Base-by-base conservation (phyloP, 2,113 vertebrate species). In the Nothocercus julius region DNA sequence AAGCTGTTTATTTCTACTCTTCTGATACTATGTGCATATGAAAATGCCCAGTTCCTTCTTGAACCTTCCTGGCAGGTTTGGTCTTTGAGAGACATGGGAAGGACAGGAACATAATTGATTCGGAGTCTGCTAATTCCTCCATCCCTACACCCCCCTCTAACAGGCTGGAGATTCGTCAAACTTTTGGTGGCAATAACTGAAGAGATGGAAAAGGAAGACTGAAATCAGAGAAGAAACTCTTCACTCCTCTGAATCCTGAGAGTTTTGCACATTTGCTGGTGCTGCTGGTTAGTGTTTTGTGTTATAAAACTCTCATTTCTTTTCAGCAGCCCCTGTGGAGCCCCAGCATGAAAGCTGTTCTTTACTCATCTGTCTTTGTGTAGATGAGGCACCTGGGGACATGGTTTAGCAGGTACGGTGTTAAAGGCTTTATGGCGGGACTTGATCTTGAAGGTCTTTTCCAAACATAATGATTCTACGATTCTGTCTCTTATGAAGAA, bases 401-500 rank as follows among this genome's bases (percentile, higher is more conserved):
- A 44, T 44, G 44, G 44, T 44, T 44, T 44, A 44, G 44, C 44
- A 44, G 44, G 44, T 42, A 42, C 13, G 40, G 40, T 17, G 44
- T 44, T 44, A 44, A 44, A 44, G 44, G 44, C 44, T 44, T 44
- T 44, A 44, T 15, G 15, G 44, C 7, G 15, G 44, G 15, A 44
- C 44, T 44, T 15, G 44, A 44, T 44, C 44, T 44, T 16, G 44
- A 44, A 44, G 44, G 44, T 44, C 44, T 44, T 44, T 44, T 44
- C 44, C 44, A 44, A 44, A 14, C 44, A 44, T 44, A 44, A 44
- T 44, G 44, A 44, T 44, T 44, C 27, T 58, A 16, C 15, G 44
- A 44, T 17, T 28, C 54, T 14, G 10, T 66, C n/a, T 20, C 53
- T 2, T 7, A 27, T 0, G 1, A 44, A 49, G 17, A 14, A 44